phyloP scores from a whole-genome alignment of 2,888 invertebrate genomes.

The Diloba caeruleocephala region DNA sequence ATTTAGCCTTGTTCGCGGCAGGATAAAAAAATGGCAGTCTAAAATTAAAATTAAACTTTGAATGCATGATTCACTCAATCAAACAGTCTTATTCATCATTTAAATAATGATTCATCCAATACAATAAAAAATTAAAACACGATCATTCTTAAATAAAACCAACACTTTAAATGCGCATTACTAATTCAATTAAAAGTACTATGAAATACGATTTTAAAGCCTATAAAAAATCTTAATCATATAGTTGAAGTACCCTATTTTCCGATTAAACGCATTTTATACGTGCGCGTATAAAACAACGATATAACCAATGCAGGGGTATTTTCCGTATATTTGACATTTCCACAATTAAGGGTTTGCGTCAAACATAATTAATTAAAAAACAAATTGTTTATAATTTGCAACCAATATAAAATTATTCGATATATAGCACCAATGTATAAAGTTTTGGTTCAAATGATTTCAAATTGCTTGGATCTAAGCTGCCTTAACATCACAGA shows the following conservation, averaged over 20 bases:
- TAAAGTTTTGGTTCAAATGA: constrained; percentile 28
- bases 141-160: constrained; percentile 61
- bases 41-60: constrained; percentile 70
- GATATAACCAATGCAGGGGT: constrained; percentile 84
- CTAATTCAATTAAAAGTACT: constrained; percentile 69
- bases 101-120: constrained; percentile 70
- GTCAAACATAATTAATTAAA: constrained; percentile 33
- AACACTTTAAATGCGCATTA: constrained; percentile 79
- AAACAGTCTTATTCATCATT: constrained; percentile 82
- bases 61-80: constrained; percentile 78
- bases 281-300: constrained; percentile 72
- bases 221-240: constrained; percentile 76
- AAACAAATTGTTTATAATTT: constrained; percentile 42
- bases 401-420: constrained; percentile 26
- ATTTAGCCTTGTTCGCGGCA: constrained; percentile 55
- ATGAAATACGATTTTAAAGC: constrained; percentile 79
- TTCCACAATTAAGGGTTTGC: constrained; percentile 11
- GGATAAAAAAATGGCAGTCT: constrained; percentile 76
- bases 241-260: constrained; percentile 77
- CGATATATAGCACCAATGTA: constrained; percentile 56
- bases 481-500: constrained; percentile 50
- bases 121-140: constrained; percentile 51
- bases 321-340: constrained; percentile 28
- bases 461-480: constrained; percentile 21
- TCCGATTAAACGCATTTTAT: constrained; percentile 83